A percentile compares a stretch with the other conserved stretches of the same genome.
Conservation (phyloP, 1,140 invertebrate species). For the Hycleus cichorii region DNA sequence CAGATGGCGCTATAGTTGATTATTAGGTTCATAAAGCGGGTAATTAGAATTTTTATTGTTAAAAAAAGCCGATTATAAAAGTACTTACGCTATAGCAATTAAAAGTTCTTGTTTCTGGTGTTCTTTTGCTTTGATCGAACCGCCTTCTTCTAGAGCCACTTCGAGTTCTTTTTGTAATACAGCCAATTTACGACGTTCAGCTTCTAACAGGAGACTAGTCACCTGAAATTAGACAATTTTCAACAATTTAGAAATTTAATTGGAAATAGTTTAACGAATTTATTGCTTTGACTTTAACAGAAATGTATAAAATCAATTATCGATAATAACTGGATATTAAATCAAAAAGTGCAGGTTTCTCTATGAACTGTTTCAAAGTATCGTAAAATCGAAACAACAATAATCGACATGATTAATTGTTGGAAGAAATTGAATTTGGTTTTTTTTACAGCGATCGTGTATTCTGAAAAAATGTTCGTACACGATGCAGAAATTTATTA, state of each 20-base stretch:
- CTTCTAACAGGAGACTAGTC: conserved; percentile 59
- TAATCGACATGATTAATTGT: too few species aligned
- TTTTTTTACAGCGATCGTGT: too few species aligned
- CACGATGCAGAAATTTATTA: too few species aligned
- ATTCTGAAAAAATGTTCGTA: too few species aligned
- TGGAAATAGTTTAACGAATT: neutral
- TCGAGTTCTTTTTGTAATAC: conserved; percentile 60
- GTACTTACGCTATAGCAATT: conserved; percentile 58
- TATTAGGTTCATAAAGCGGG: neutral
- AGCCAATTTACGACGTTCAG: conserved; percentile 56
- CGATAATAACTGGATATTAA: neutral
- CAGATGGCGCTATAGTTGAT: neutral
- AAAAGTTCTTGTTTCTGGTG: conserved; percentile 60
- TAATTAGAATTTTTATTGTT: neutral
- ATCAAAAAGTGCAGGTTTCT: too few species aligned
- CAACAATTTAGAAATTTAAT: neutral
- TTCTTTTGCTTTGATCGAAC: conserved; percentile 59
- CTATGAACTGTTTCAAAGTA: too few species aligned
- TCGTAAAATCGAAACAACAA: too few species aligned
- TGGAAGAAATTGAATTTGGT: too few species aligned
- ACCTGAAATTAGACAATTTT: conserved; percentile 46
- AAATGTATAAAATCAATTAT: neutral
- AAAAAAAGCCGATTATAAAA: neutral
- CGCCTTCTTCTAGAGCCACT: conserved; percentile 53
- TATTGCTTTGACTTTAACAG: neutral